Evolutionary conservation across 2,888 invertebrate species (phyloP).

Genomic region (Vesta saturnalis): DNA sequence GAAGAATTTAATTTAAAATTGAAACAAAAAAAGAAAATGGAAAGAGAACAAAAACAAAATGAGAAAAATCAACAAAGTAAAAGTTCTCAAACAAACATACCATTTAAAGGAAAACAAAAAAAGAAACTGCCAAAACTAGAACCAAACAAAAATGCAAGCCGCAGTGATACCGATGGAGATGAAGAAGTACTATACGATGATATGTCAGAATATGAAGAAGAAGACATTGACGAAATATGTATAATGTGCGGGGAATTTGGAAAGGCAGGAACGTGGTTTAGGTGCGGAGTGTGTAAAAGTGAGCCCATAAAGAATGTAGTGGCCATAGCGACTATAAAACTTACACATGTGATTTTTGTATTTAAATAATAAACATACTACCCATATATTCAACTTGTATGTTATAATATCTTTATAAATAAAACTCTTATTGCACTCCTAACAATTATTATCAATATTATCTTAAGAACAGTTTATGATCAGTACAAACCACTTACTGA

Average conservation of each 20-base stretch:
- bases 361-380: not conserved
- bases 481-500: too few relatives aligned
- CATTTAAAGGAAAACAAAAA: not conserved
- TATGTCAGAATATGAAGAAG: not conserved
- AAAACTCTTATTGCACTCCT: too few relatives aligned
- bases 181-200: not conserved
- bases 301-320: too few relatives aligned
- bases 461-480: too few relatives aligned
- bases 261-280: not conserved
- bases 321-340: not conserved
- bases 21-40: not conserved
- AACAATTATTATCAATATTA: too few relatives aligned
- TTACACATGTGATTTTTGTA: not conserved
- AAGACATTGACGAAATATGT: not conserved
- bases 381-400: too few relatives aligned
- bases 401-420: too few relatives aligned
- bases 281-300: not conserved
- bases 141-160: not conserved
- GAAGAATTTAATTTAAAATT: not conserved
- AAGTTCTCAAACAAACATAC: not conserved
- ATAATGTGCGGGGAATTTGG: too few relatives aligned
- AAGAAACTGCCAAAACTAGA: not conserved
- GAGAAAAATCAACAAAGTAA: not conserved
- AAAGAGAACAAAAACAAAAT: not conserved
- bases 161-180: not conserved